Evolutionary conservation across 2,888 invertebrate genomes (phyloP).

Genomic region (Pristionchus japonicus): DNA sequence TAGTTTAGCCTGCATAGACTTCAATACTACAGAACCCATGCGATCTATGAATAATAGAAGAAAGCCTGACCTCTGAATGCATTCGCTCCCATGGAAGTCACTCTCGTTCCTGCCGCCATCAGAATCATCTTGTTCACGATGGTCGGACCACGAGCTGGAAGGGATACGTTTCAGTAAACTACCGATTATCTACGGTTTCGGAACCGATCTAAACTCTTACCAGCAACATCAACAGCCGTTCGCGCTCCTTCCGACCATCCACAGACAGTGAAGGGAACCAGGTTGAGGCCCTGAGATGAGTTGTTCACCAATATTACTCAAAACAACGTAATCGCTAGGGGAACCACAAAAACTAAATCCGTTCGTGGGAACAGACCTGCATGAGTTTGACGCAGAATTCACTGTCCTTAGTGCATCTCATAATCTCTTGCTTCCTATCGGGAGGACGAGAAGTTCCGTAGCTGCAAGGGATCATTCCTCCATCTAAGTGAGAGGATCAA

Average conservation of each 20-base stretch:
- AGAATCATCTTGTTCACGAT: slow-evolving; percentile 62
- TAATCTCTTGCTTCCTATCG: slow-evolving; percentile 71
- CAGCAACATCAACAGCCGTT: slow-evolving; percentile 72
- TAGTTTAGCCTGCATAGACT: too few relatives aligned
- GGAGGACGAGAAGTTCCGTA: slow-evolving; percentile 64
- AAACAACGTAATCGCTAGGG: too few relatives aligned
- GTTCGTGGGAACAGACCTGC: slow-evolving; percentile 54
- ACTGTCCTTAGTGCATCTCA: slow-evolving; percentile 71
- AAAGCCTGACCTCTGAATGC: slow-evolving; percentile 69
- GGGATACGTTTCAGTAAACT: background rate
- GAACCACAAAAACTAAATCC: background rate
- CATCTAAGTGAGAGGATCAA: background rate
- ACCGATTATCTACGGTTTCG: too few relatives aligned
- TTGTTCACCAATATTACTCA: too few relatives aligned
- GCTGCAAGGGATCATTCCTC: background rate
- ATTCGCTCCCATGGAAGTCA: slow-evolving; percentile 70
- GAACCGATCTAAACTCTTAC: too few relatives aligned
- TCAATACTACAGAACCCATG: too few relatives aligned
- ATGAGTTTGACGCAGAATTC: slow-evolving; percentile 70
- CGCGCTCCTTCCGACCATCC: slow-evolving; percentile 70
- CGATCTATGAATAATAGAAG: too few relatives aligned
- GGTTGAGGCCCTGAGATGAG: slow-evolving; percentile 53
- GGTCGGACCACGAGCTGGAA: slow-evolving; percentile 37
- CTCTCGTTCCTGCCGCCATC: slow-evolving; percentile 69
- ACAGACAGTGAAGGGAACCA: slow-evolving; percentile 62